These are phyloP conservation scores for Pyrrhia umbra DNA, from an alignment of 2,888 invertebrate genomes.

Conservation along the genomic window DNA sequence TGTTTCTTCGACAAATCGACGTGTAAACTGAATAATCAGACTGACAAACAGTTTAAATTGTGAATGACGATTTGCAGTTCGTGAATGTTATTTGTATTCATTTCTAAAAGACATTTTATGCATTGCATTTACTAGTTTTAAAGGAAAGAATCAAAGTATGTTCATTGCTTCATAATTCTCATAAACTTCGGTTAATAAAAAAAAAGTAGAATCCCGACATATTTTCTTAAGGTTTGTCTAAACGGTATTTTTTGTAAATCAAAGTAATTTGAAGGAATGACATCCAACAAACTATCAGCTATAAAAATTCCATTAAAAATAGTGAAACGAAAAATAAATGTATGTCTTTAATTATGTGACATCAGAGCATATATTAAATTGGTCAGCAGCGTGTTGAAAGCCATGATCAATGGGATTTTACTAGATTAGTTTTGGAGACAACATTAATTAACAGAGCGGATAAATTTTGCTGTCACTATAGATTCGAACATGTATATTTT, in stretches of 20 bases:
- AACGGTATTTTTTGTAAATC: background rate
- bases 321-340: conserved; percentile 48
- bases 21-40: conserved; percentile 35
- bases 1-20: conserved; percentile 46
- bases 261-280: background rate
- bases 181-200: too few relatives aligned
- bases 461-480: conserved; percentile 30
- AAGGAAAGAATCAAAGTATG: too few relatives aligned
- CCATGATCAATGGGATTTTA: conserved; percentile 49
- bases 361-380: conserved; percentile 40
- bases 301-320: conserved; percentile 27
- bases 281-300: background rate
- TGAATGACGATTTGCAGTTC: conserved; percentile 13
- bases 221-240: background rate
- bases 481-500: background rate
- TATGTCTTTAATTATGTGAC: conserved; percentile 44
- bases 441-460: conserved; percentile 39
- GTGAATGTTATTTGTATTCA: conserved; percentile 4
- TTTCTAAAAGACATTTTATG: background rate
- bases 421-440: conserved; percentile 40
- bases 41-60: conserved; percentile 13
- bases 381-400: conserved; percentile 28
- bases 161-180: too few relatives aligned
- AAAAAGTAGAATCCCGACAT: background rate
- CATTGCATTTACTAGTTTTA: too few relatives aligned